phyloP scores from a whole-genome alignment of 2,888 invertebrate species.

The Temnothorax rugatulus region DNA sequence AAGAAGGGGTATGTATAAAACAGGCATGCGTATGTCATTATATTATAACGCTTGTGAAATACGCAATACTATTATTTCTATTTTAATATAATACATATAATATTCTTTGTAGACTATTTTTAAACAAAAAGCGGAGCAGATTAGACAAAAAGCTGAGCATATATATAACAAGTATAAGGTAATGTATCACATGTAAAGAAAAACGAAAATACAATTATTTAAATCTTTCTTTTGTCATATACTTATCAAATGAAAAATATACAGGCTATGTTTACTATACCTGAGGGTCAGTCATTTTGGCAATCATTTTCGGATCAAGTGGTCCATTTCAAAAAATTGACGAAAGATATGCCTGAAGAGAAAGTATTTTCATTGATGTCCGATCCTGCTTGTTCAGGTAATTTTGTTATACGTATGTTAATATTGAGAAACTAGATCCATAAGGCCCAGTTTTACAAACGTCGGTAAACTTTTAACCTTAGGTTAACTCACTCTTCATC shows the following conservation, averaged over 20 bases:
- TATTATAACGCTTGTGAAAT: neutral
- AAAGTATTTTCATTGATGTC: constrained; percentile 89
- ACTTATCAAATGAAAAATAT: constrained; percentile 54
- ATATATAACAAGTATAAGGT: constrained; percentile 88
- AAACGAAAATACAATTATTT: constrained; percentile 1
- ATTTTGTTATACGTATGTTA: constrained; percentile 23
- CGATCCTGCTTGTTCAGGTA: constrained; percentile 88
- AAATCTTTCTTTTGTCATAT: constrained; percentile 37
- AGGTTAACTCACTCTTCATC: too few relatives aligned
- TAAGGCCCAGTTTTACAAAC: neutral
- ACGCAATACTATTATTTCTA: neutral
- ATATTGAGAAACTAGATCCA: neutral
- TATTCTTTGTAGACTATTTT: constrained; percentile 86
- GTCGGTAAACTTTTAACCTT: too few relatives aligned
- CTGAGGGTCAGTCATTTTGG: constrained; percentile 90
- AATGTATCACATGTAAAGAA: constrained; percentile 51
- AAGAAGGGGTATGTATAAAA: constrained; percentile 87
- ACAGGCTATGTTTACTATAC: constrained; percentile 89
- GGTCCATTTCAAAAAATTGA: constrained; percentile 90
- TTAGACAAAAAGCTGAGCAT: constrained; percentile 90
- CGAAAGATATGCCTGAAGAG: constrained; percentile 88
- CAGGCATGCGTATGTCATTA: neutral
- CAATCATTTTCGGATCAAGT: constrained; percentile 91
- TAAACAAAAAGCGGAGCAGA: constrained; percentile 90
- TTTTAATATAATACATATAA: neutral